These are phyloP conservation scores for Hycleus cichorii DNA, from an alignment of 1,140 invertebrate species.

Conservation along the genomic window DNA sequence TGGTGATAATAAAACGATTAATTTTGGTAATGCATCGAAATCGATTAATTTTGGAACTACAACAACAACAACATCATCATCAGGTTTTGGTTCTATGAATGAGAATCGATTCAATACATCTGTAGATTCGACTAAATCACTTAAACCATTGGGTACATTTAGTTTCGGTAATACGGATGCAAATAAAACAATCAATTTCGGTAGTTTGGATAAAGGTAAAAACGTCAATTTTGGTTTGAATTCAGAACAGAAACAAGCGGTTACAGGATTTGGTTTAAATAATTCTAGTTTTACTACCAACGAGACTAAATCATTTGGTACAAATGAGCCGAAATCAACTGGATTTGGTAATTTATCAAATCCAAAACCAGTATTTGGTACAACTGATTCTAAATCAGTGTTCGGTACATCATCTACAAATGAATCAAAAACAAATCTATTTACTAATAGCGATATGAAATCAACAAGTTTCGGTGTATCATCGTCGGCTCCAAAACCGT, in stretches of 20 bases:
- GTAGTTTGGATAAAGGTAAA: constrained; percentile 1
- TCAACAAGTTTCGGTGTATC: background rate
- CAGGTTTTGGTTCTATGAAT: background rate
- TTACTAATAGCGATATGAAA: background rate
- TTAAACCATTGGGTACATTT: background rate
- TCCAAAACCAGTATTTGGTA: no score
- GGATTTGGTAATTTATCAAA: no score
- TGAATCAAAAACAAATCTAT: no score
- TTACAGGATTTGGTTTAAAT: background rate
- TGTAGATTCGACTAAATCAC: background rate
- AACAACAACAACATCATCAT: background rate
- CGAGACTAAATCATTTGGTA: constrained; percentile 10
- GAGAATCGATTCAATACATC: background rate
- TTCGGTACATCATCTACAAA: no score
- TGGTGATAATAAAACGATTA: background rate
- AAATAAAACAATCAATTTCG: constrained; percentile 1
- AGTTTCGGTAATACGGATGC: background rate
- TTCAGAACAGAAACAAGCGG: background rate
- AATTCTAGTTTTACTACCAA: background rate
- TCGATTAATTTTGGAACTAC: background rate
- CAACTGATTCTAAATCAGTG: no score
- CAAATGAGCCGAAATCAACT: no score
- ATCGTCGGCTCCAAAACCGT: no score
- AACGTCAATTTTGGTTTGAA: background rate
- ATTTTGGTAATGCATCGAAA: background rate